These are phyloP conservation scores for Gisinianus flammeolus DNA, from an alignment of 2,888 invertebrate species.

Conservation along the genomic window DNA sequence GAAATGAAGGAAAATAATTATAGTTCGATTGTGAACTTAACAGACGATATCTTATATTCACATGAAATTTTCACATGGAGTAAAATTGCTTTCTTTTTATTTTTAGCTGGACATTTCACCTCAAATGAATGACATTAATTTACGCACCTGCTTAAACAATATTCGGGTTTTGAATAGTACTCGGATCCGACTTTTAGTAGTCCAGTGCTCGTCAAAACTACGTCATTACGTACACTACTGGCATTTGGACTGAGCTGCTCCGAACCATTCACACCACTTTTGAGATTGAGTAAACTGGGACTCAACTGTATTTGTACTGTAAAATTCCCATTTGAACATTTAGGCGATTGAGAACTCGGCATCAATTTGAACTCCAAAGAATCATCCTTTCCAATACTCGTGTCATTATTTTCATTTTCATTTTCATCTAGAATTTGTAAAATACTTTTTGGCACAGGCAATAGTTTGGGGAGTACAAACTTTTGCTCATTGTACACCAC, in stretches of 20 bases:
- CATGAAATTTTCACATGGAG: too few relatives aligned
- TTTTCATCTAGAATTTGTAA: too few relatives aligned
- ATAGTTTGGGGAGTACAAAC: too few relatives aligned
- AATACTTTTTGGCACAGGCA: too few relatives aligned
- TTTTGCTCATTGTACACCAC: too few relatives aligned
- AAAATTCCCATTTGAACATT: neutral
- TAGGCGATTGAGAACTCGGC: neutral
- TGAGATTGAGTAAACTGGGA: neutral
- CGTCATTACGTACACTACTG: neutral
- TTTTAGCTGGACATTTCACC: too few relatives aligned
- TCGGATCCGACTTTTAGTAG: conserved; percentile 46
- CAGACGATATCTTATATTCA: too few relatives aligned
- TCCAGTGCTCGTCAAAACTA: conserved; percentile 43
- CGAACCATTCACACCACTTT: neutral
- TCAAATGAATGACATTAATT: neutral
- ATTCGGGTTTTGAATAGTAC: conserved; percentile 54
- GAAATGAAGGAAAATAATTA: too few relatives aligned
- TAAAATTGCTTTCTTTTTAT: too few relatives aligned
- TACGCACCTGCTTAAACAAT: conserved; percentile 51
- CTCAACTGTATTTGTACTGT: conserved; percentile 5
- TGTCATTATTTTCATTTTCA: neutral
- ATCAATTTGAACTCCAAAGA: neutral
- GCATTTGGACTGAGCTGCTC: neutral
- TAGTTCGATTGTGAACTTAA: too few relatives aligned
- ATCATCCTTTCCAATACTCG: neutral